Evolutionary conservation across 2,888 invertebrate genomes (phyloP).

Genomic region (Hemistola chrysoprasaria): DNA sequence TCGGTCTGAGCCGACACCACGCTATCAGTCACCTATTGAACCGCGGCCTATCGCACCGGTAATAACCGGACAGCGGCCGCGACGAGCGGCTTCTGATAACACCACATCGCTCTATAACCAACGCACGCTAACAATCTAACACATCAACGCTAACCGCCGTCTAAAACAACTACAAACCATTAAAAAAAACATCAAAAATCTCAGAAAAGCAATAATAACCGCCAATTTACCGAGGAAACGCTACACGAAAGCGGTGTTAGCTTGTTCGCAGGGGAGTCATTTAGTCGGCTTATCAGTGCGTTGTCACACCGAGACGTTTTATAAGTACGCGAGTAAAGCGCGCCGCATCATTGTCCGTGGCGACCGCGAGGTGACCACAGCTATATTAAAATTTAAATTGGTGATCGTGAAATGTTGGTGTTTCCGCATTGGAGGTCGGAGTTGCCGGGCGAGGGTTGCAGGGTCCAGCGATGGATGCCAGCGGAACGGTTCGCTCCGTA

Average conservation of each 20-base stretch:
- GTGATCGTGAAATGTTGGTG: constrained; percentile 63
- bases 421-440: constrained; percentile 73
- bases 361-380: constrained; percentile 63
- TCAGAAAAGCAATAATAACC: background rate
- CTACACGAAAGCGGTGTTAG: constrained; percentile 25
- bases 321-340: constrained; percentile 67
- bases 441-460: constrained; percentile 57
- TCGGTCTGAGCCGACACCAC: constrained; percentile 64
- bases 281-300: constrained; percentile 62
- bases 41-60: constrained; percentile 80
- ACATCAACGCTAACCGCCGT: constrained; percentile 10
- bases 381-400: constrained; percentile 27
- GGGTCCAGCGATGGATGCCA: constrained; percentile 68
- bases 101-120: constrained; percentile 29
- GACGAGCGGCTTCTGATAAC: constrained; percentile 75
- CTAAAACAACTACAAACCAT: background rate
- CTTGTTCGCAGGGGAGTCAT: constrained; percentile 73
- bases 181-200: background rate
- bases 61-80: constrained; percentile 80
- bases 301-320: constrained; percentile 71
- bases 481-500: constrained; percentile 73
- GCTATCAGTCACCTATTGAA: constrained; percentile 83
- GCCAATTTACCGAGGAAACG: constrained; percentile 21
- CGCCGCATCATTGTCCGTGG: constrained; percentile 62
- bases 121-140: constrained; percentile 25